A percentile compares a stretch with the other conserved stretches of the same genome.
Conservation (phyloP, 30 jellyfish, hydroid and myxozoan genomes). For the Cassiopea andromeda region DNA sequence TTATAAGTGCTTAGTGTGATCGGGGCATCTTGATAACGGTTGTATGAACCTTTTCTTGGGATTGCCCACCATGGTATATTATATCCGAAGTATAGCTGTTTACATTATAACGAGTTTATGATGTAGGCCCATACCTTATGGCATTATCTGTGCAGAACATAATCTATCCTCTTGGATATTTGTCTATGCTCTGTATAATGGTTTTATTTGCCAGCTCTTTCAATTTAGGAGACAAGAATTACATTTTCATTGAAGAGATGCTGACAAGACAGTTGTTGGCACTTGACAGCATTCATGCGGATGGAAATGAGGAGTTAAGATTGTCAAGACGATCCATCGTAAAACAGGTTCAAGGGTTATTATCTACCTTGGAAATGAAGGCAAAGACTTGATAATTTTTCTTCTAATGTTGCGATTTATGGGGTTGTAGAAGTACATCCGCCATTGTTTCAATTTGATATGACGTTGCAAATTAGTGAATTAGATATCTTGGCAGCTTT, state of each 20-base stretch:
- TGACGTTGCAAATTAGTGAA: too few relatives aligned
- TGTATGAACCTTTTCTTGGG: too few relatives aligned
- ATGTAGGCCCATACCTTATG: too few relatives aligned
- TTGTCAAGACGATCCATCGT: constrained; percentile 69
- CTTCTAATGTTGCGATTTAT: not conserved
- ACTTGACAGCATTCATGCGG: constrained; percentile 75
- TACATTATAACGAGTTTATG: too few relatives aligned
- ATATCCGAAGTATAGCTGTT: too few relatives aligned
- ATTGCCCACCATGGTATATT: too few relatives aligned
- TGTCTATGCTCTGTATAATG: not conserved
- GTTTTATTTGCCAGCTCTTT: not conserved
- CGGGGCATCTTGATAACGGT: too few relatives aligned
- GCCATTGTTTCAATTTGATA: too few relatives aligned
- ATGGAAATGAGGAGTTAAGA: constrained; percentile 77
- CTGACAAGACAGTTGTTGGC: constrained; percentile 78
- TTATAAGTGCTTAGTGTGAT: too few relatives aligned
- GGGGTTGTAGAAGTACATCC: not conserved
- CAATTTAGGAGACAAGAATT: constrained; percentile 72
- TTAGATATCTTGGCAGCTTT: too few relatives aligned
- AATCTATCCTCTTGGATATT: not conserved
- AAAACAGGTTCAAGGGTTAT: constrained; percentile 82
- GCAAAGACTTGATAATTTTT: constrained; percentile 39
- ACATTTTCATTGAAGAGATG: constrained; percentile 83
- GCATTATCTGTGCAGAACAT: too few relatives aligned
- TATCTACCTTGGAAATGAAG: constrained; percentile 63